Conservation (phyloP, 2,797 vertebrate species). For the Loriculus beryllinus region DNA sequence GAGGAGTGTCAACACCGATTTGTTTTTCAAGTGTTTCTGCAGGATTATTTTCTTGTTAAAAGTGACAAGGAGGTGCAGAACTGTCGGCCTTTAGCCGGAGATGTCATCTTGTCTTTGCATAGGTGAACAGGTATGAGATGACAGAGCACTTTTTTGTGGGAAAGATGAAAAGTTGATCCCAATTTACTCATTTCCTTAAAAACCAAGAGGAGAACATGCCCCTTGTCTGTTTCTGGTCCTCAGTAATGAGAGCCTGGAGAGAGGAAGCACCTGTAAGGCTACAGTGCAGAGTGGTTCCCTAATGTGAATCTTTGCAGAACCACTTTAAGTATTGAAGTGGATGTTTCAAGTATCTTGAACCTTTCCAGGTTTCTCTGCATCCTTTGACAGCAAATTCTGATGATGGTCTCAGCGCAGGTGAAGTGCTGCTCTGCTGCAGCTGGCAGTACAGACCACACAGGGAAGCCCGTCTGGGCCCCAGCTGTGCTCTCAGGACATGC, state of each 20-base stretch:
- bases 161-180: slow-evolving; percentile 23
- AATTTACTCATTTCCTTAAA: slow-evolving; percentile 13
- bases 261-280: background rate
- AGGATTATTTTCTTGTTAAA: slow-evolving; percentile 68
- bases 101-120: slow-evolving; percentile 35
- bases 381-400: background rate
- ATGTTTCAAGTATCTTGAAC: background rate
- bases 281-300: background rate
- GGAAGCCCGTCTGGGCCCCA: background rate
- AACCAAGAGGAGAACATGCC: background rate
- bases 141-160: slow-evolving; percentile 38
- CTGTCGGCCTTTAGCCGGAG: slow-evolving; percentile 49
- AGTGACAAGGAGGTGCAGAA: slow-evolving; percentile 64
- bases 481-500: background rate
- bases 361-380: background rate
- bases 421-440: background rate
- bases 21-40: slow-evolving; percentile 60
- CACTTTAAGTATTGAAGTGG: background rate
- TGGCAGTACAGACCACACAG: rapidly evolving
- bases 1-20: slow-evolving; percentile 63
- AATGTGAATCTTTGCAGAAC: background rate
- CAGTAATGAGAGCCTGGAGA: background rate
- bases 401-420: background rate
- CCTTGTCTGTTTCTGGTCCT: background rate
- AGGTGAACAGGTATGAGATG: slow-evolving; percentile 34